Base-by-base conservation (phyloP, 1,140 invertebrate species). In the Helicoverpa armigera region DNA sequence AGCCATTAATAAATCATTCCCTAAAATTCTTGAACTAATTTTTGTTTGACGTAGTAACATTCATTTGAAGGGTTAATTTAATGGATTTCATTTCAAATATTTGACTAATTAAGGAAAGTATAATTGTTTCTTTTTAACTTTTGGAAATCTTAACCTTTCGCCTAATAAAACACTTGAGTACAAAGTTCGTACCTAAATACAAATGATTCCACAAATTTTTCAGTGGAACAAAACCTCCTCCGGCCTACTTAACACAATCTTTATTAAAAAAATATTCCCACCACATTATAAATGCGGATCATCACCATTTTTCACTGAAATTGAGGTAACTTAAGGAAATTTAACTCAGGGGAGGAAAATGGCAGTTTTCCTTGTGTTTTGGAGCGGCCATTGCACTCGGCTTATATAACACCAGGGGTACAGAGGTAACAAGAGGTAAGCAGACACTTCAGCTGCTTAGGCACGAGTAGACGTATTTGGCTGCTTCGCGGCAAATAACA, bases 341-440 rank as follows among this genome's bases (percentile, higher is more conserved):
- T 84, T 83, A 79, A 84, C 83, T 79, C 79, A 80, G 54, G 83
- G 83, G 83, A 80, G 80, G 35, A 83, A 83, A 83, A 67, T 69
- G n/a, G 51, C 63, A 77, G 70, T 85, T 89, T 86, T 88, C 89
- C 84, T 86, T 85, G 86, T 86, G 87, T 86, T 92, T 89, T 90
- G 87, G 86, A 88, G 86, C 91, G 92, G 92, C 90, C 92, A 93
- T 93, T 93, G 93, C 92, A 93, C 92, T 86, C 91, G 87, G 83
- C 90, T 94, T 94, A 94, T 86, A 88, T 94, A 94, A 94, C 84
- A 93, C 91, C 86, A 90, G 93, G 93, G 92, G 87, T 87, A 88
- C 92, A 92, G 91, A 90, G 87, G 93, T 91, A 89, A 87, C 83
- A 83, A 89, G 90, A 90, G 87, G 89, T 89, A 86, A 84, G 85